Conservation (phyloP, 2,797 vertebrate species). For the Pseudomugil gertrudae region DNA sequence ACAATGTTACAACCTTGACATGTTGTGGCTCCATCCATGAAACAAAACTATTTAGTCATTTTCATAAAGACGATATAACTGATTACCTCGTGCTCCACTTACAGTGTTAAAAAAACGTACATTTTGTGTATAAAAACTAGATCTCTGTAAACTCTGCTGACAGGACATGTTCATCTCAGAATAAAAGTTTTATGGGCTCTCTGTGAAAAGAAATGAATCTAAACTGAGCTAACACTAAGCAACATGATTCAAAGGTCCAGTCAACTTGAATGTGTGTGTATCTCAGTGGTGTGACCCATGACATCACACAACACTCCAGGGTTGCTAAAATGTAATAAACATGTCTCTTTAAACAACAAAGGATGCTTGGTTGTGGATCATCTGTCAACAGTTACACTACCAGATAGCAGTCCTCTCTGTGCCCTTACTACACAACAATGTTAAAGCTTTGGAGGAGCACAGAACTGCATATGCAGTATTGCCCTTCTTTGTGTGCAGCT, state of each 20-base stretch:
- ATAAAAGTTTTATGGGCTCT: constrained; percentile 7
- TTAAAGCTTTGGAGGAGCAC: constrained; percentile 20
- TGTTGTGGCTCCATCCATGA: constrained; percentile 13
- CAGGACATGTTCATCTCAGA: constrained; percentile 10
- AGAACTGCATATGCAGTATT: constrained; percentile 21
- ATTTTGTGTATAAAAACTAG: constrained; percentile 42
- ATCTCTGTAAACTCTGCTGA: constrained; percentile 51
- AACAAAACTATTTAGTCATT: constrained; percentile 28
- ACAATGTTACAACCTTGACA: constrained; percentile 35
- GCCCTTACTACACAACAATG: constrained; percentile 11
- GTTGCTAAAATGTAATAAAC: constrained; percentile 24
- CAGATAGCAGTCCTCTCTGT: constrained; percentile 22
- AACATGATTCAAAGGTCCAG: constrained; percentile 18
- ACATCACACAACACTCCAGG: constrained; percentile 33
- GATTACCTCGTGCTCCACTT: constrained; percentile 13
- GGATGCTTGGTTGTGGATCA: constrained; percentile 10
- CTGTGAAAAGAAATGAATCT: constrained; percentile 25
- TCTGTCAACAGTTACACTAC: constrained; percentile 28
- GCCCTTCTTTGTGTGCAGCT: constrained; percentile 24
- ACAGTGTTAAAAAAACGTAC: constrained; percentile 15
- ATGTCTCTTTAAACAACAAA: constrained; percentile 21
- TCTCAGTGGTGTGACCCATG: constrained; percentile 9
- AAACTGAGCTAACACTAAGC: constrained; percentile 17
- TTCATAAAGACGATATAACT: constrained; percentile 26
- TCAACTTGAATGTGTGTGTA: constrained; percentile 19